phyloP scores from a whole-genome alignment of 2,888 invertebrate species.

The Papilio gigon region DNA sequence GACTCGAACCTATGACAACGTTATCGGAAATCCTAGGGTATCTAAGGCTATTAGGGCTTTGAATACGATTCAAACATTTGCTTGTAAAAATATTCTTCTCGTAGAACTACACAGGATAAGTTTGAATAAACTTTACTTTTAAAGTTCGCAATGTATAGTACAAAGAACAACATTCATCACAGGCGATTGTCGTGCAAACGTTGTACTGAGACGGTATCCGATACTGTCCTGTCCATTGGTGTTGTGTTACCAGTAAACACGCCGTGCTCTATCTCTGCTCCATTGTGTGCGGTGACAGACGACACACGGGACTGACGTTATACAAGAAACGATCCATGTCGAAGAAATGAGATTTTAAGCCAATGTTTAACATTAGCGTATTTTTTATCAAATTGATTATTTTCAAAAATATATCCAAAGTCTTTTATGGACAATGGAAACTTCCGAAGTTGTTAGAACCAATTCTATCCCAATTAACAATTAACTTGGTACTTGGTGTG shows the following conservation, averaged over 20 bases:
- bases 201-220: too few species aligned
- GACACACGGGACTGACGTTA: neutral
- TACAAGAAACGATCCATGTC: neutral
- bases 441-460: neutral
- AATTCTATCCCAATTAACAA: constrained; percentile 35
- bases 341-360: neutral
- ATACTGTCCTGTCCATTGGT: neutral
- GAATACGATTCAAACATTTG: too few species aligned
- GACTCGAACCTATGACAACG: too few species aligned
- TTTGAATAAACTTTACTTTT: neutral
- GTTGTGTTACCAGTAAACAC: constrained; percentile 22
- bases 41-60: too few species aligned
- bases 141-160: neutral
- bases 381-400: too few species aligned
- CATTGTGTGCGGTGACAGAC: neutral
- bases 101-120: too few species aligned
- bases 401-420: neutral
- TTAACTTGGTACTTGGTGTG: constrained; percentile 15
- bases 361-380: neutral
- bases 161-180: neutral
- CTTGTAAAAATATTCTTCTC: too few species aligned
- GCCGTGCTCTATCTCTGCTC: constrained; percentile 6
- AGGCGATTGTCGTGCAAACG: neutral
- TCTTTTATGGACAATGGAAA: neutral
- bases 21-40: too few species aligned